Evolutionary conservation across 2,888 invertebrate genomes (phyloP).

Genomic region (Syrista parreyssii): DNA sequence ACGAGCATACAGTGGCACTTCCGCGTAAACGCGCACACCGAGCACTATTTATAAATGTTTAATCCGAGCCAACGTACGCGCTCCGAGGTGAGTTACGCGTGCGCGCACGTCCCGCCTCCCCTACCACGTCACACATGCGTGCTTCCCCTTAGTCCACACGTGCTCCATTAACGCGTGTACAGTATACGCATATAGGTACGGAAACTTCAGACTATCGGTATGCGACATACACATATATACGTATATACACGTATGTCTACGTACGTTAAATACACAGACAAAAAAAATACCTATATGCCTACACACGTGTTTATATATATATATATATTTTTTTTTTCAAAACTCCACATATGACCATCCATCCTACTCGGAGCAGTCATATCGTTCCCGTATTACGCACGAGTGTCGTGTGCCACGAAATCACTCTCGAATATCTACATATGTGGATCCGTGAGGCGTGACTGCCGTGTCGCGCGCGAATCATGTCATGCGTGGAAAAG

Average conservation of each 20-base stretch:
- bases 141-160: neutral
- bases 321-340: neutral
- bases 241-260: too few relatives aligned
- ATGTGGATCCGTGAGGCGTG: neutral
- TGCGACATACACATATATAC: neutral
- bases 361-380: neutral
- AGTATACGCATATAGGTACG: neutral
- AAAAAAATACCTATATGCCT: neutral
- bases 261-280: too few relatives aligned
- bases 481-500: neutral
- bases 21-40: slow-evolving; percentile 7
- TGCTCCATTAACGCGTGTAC: neutral
- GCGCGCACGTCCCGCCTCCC: neutral
- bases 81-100: neutral
- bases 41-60: slow-evolving; percentile 12
- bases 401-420: neutral
- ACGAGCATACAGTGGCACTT: slow-evolving; percentile 11
- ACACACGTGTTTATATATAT: neutral
- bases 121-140: neutral
- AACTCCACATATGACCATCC: neutral
- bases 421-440: neutral
- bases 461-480: neutral
- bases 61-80: slow-evolving; percentile 9
- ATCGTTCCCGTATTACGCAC: neutral
- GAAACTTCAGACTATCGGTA: neutral